Base-by-base conservation (phyloP, 2,888 invertebrate species). In the Acrocyrtus sp. region DNA sequence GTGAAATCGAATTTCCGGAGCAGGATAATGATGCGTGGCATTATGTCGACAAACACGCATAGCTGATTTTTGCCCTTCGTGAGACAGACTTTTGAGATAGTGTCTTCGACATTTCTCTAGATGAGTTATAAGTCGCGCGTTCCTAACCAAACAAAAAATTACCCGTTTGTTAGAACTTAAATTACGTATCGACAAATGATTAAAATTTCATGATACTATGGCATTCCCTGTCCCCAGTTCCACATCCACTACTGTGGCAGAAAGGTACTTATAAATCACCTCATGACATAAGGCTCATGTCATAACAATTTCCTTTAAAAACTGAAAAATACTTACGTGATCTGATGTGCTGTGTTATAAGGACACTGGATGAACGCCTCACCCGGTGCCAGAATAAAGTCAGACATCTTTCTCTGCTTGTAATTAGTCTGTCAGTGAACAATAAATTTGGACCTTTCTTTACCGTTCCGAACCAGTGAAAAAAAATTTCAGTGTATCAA, bases 271-370 rank as follows among this genome's bases (percentile, higher is more conserved):
- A n/a, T n/a, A n/a, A n/a, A n/a, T n/a, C n/a, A n/a, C n/a, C n/a
- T n/a, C n/a, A n/a, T n/a, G n/a, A n/a, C n/a, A n/a, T n/a, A n/a
- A n/a, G n/a, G n/a, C n/a, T n/a, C n/a, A n/a, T n/a, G n/a, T n/a
- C n/a, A n/a, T n/a, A n/a, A n/a, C n/a, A n/a, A n/a, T n/a, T n/a
- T n/a, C n/a, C n/a, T n/a, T n/a, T n/a, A n/a, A n/a, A n/a, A n/a
- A n/a, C n/a, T n/a, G n/a, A n/a, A n/a, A n/a, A n/a, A 2, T 17
- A 60, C 74, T 65, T 76, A 79, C 79, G 77, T 74, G 3, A 79
- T 72, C 21, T 22, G 53, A 70, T 79, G 79, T 12, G 79, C 58
- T 6, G 34, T 26, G 29, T 76, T 74, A 63, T 79, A 79, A 0
- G 79, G 79, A 39, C 79, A 79, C 51, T 76, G 76, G 0, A 76